phyloP scores from a whole-genome alignment of 2,888 invertebrate species.

The Sarcophaga subvicina region DNA sequence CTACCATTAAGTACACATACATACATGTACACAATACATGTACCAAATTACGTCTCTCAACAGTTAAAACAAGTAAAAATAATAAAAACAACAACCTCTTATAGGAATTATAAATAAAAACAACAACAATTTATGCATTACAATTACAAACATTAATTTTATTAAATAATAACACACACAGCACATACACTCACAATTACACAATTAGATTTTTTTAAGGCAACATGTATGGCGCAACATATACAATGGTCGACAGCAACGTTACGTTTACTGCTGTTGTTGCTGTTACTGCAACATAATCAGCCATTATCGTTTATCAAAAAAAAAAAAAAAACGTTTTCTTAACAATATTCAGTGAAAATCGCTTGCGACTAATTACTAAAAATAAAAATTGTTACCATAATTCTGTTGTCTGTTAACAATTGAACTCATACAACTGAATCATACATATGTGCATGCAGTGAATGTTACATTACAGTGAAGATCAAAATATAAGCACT shows the following conservation, averaged over 20 bases:
- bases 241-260: not conserved
- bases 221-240: constrained; percentile 5
- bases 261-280: not conserved
- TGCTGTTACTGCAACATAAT: constrained; percentile 71
- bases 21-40: not conserved
- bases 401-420: constrained; percentile 64
- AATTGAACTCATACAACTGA: constrained; percentile 14
- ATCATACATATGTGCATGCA: not conserved
- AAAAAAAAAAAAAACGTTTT: constrained; percentile 63
- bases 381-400: constrained; percentile 71
- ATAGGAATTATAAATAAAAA: constrained; percentile 41
- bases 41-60: not conserved
- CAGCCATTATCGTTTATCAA: constrained; percentile 78
- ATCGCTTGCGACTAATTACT: constrained; percentile 73
- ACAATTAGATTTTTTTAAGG: not conserved
- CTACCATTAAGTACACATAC: not conserved
- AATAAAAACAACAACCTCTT: constrained; percentile 23
- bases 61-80: not conserved
- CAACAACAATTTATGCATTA: constrained; percentile 34
- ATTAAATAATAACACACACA: constrained; percentile 18
- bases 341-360: constrained; percentile 57
- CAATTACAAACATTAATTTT: constrained; percentile 43
- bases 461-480: too few species aligned
- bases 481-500: too few species aligned
- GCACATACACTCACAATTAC: not conserved